Percentiles rank a stretch among this genome's conserved stretches.
Evolutionary conservation across 2,888 invertebrate species (phyloP).

Genomic region (Harmothoe impar): DNA sequence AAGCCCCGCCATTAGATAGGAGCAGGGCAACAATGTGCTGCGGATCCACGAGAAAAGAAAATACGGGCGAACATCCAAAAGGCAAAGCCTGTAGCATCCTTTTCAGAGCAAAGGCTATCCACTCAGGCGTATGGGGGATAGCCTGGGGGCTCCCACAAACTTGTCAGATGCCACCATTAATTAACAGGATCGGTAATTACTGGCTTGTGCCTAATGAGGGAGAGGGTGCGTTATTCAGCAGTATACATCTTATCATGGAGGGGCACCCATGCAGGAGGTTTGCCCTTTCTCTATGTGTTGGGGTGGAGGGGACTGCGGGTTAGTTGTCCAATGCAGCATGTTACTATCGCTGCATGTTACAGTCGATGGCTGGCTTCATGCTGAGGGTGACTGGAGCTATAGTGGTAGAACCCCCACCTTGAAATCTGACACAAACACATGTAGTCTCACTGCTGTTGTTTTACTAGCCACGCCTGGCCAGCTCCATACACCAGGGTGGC

Average conservation of each 20-base stretch:
- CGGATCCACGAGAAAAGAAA: neutral
- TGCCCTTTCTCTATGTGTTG: neutral
- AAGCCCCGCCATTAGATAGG: neutral
- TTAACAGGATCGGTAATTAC: neutral
- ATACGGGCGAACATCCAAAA: neutral
- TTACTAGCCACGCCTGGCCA: neutral
- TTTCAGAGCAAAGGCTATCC: neutral
- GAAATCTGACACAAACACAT: neutral
- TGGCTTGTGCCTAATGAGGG: conserved; percentile 24
- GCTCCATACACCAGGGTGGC: neutral
- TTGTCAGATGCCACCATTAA: conserved; percentile 31
- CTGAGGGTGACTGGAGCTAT: neutral
- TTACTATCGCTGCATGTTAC: neutral
- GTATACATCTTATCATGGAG: neutral
- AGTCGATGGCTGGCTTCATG: neutral
- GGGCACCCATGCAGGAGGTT: neutral
- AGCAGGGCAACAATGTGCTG: neutral
- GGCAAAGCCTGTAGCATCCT: neutral
- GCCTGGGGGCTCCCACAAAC: conserved; percentile 9
- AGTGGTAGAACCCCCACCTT: too few species aligned
- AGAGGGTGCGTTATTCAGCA: neutral
- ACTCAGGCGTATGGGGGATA: neutral
- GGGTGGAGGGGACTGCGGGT: neutral
- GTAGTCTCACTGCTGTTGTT: conserved; percentile 14
- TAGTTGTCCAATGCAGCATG: neutral